Conservation (phyloP, 1,140 invertebrate species). For the Arctopsyche grandis region DNA sequence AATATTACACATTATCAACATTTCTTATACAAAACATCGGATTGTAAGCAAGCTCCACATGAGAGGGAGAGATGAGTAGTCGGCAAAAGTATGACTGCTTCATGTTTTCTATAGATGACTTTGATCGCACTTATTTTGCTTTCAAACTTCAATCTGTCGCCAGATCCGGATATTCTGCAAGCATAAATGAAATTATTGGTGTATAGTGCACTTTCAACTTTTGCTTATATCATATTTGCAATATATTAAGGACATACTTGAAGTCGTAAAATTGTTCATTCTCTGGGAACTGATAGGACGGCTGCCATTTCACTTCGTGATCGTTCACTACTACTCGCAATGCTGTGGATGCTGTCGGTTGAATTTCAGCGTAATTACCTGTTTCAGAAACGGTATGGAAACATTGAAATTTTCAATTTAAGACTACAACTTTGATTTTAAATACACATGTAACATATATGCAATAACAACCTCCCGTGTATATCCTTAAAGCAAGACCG, state of each 20-base stretch:
- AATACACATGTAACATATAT: background rate
- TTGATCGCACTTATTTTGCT: constrained; percentile 28
- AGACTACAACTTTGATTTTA: background rate
- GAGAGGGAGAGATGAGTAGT: constrained; percentile 25
- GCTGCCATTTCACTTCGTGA: constrained; percentile 23
- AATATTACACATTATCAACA: background rate
- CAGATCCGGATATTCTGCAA: constrained; percentile 28
- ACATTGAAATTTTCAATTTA: background rate
- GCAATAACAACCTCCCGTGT: constrained; percentile 39
- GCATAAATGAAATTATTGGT: background rate
- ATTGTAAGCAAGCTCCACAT: constrained; percentile 22
- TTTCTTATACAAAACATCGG: constrained; percentile 26
- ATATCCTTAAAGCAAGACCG: constrained; percentile 35
- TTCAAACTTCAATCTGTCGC: constrained; percentile 30
- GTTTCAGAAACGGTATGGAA: no score
- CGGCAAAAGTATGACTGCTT: constrained; percentile 21
- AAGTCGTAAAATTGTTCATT: constrained; percentile 47
- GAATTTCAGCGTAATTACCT: constrained; percentile 33
- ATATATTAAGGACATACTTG: no score
- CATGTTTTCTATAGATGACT: constrained; percentile 11
- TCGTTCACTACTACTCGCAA: constrained; percentile 22
- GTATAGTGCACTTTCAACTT: background rate
- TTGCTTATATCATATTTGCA: no score
- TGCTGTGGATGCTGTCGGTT: background rate
- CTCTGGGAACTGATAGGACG: constrained; percentile 38